Conservation (phyloP, 2,113 vertebrate genomes). For the Poeciliopsis occidentalis region DNA sequence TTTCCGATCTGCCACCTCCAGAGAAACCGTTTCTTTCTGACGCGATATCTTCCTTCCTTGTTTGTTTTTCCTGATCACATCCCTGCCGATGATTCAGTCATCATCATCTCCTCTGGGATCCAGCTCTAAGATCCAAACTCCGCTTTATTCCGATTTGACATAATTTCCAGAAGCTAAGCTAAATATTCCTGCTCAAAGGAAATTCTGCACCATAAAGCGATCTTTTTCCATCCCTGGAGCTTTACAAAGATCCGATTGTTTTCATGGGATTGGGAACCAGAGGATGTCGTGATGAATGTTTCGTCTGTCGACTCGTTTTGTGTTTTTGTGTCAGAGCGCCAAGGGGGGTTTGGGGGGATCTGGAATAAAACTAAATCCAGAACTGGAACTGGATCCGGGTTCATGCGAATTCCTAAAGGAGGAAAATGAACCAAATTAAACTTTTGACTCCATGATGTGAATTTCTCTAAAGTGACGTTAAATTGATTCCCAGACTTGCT, state of each 20-base stretch:
- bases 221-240: not conserved
- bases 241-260: not conserved
- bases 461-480: not conserved
- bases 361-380: not conserved
- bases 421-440: not conserved
- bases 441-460: not conserved
- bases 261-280: not conserved
- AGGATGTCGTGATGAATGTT: not conserved
- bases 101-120: conserved; percentile 17
- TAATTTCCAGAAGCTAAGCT: not conserved
- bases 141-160: not conserved
- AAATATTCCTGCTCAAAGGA: not conserved
- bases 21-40: not conserved
- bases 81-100: conserved; percentile 23
- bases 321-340: conserved; percentile 7
- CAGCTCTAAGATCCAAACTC: not conserved
- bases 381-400: not conserved
- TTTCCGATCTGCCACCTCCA: not conserved
- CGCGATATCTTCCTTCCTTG: not conserved
- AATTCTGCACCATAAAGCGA: not conserved
- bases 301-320: not conserved
- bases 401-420: not conserved
- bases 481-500: not conserved
- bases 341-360: conserved; percentile 2
- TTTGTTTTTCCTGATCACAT: conserved; percentile 20